Evolutionary conservation across 2,888 invertebrate species (phyloP).

Genomic region (Amblyjoppa fuscipennis): DNA sequence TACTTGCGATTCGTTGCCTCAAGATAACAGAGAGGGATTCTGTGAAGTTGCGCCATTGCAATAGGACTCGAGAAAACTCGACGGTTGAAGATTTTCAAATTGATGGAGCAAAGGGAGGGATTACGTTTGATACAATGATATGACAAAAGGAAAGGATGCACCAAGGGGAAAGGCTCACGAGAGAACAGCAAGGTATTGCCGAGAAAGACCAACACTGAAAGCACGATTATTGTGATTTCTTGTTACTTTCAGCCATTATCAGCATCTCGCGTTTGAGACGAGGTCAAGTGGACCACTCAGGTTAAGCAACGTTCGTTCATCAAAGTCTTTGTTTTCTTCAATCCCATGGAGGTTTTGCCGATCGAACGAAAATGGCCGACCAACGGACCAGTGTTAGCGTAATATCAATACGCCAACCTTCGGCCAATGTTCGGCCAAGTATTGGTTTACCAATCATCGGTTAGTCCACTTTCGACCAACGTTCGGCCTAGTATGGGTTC

Average conservation of each 20-base stretch:
- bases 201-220: neutral
- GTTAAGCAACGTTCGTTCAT: neutral
- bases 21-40: conserved; percentile 24
- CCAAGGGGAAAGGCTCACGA: neutral
- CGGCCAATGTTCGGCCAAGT: too few species aligned
- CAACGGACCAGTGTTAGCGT: too few species aligned
- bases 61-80: conserved; percentile 2
- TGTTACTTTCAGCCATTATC: neutral
- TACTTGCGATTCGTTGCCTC: conserved; percentile 7
- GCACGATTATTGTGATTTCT: neutral
- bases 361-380: too few species aligned
- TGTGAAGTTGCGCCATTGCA: conserved; percentile 15
- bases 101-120: conserved; percentile 16
- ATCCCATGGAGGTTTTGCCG: too few species aligned
- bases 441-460: too few species aligned
- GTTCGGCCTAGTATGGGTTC: too few species aligned
- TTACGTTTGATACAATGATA: conserved; percentile 16
- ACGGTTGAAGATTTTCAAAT: conserved; percentile 18
- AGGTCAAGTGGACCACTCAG: neutral
- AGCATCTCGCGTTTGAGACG: neutral
- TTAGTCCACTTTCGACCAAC: too few species aligned
- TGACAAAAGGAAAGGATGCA: neutral
- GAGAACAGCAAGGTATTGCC: neutral
- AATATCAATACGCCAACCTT: too few species aligned
- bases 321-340: too few species aligned